Evolutionary conservation across 2,888 invertebrate genomes (phyloP).

Genomic region (Lycophotia porphyrea): DNA sequence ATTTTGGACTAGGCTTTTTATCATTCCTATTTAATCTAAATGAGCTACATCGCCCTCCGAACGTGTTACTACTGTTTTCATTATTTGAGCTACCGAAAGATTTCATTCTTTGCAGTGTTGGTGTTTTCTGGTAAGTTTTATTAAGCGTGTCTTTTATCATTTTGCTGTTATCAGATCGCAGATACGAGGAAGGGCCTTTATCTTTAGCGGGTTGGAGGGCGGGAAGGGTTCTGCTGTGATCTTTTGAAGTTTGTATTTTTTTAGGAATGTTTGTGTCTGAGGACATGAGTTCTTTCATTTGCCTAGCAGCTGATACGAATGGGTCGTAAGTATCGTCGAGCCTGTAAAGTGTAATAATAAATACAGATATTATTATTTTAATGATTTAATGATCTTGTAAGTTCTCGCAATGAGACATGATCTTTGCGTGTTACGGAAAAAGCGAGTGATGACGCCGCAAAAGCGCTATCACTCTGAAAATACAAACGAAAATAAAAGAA

Average conservation of each 20-base stretch:
- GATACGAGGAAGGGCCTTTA: conserved; percentile 78
- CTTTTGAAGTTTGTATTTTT: conserved; percentile 85
- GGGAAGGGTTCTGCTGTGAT: conserved; percentile 85
- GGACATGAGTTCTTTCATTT: conserved; percentile 95
- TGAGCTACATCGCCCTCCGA: conserved; percentile 86
- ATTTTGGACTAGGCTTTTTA: conserved; percentile 85
- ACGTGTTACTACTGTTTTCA: conserved; percentile 79
- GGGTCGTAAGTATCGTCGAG: conserved; percentile 93
- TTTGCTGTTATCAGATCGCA: conserved; percentile 83
- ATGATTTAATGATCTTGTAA: not conserved
- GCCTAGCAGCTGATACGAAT: conserved; percentile 94
- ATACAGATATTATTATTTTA: conserved; percentile 37
- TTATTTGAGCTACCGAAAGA: conserved; percentile 86
- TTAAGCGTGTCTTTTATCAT: conserved; percentile 88
- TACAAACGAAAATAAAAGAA: not conserved
- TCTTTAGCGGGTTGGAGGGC: conserved; percentile 83
- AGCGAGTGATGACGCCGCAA: not conserved
- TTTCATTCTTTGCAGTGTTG: conserved; percentile 88
- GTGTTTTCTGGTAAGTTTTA: conserved; percentile 89
- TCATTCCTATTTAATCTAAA: conserved; percentile 86
- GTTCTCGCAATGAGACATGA: not conserved
- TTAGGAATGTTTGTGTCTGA: conserved; percentile 90
- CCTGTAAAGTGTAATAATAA: conserved; percentile 78
- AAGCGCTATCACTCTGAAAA: not conserved
- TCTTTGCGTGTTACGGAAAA: not conserved